Percentiles rank a stretch among this genome's conserved stretches.
Evolutionary conservation across 2,113 vertebrate species (phyloP).

Genomic region (Dicentrarchus labrax): DNA sequence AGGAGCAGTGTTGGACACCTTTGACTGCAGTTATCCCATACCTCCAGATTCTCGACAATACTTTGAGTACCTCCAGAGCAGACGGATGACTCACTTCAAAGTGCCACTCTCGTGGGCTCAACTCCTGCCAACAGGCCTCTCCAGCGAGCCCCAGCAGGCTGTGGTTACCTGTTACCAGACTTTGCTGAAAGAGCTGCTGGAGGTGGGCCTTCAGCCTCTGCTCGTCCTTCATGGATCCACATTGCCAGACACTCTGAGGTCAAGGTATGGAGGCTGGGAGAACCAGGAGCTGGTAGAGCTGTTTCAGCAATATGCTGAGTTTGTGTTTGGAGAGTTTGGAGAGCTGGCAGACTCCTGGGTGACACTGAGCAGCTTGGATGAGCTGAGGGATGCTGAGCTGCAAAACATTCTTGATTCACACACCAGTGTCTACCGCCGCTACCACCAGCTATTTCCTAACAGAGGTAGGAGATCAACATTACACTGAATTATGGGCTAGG

Average conservation of each 20-base stretch:
- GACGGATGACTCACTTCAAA: slow-evolving; percentile 88
- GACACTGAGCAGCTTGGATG: slow-evolving; percentile 85
- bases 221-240: slow-evolving; percentile 83
- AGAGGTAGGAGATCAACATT: slow-evolving; percentile 76
- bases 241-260: slow-evolving; percentile 59
- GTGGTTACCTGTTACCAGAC: slow-evolving; percentile 84
- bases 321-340: slow-evolving; percentile 86
- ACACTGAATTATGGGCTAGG: too few species aligned
- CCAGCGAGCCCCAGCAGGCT: slow-evolving; percentile 47
- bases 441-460: slow-evolving; percentile 60
- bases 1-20: slow-evolving; percentile 74
- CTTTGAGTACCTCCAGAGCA: slow-evolving; percentile 77
- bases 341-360: slow-evolving; percentile 86
- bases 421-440: slow-evolving; percentile 67
- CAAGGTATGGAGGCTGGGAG: slow-evolving; percentile 50
- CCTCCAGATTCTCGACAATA: slow-evolving; percentile 70
- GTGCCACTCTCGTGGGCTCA: slow-evolving; percentile 86
- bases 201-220: slow-evolving; percentile 81
- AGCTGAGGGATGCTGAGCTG: slow-evolving; percentile 57
- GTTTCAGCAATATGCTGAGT: slow-evolving; percentile 87
- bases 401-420: slow-evolving; percentile 80
- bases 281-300: slow-evolving; percentile 45
- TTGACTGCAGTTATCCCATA: slow-evolving; percentile 69
- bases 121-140: slow-evolving; percentile 79
- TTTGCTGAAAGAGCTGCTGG: slow-evolving; percentile 81